Conservation (phyloP, 1,140 invertebrate species). For the Leptinotarsa lineolata region DNA sequence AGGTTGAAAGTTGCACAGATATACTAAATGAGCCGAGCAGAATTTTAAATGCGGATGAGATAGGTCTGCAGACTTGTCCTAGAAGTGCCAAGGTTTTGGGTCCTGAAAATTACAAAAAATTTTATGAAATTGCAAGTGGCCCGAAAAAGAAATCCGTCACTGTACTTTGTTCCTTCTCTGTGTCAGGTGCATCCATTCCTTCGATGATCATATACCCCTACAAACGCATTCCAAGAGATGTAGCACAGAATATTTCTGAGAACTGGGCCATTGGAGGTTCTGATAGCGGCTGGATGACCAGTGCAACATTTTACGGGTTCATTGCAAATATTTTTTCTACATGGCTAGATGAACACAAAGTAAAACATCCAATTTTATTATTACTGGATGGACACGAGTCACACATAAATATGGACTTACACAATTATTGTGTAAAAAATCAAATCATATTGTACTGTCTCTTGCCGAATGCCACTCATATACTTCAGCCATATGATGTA, state of each 20-base stretch:
- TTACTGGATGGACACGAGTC: slow-evolving; percentile 57
- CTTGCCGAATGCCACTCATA: slow-evolving; percentile 53
- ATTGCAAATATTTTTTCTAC: slow-evolving; percentile 52
- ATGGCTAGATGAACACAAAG: slow-evolving; percentile 40
- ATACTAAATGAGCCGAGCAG: slow-evolving; percentile 34
- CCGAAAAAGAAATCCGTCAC: not conserved
- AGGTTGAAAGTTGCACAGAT: not conserved
- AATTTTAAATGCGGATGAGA: slow-evolving; percentile 54
- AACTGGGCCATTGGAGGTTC: slow-evolving; percentile 22
- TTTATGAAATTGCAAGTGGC: not conserved
- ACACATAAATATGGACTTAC: slow-evolving; percentile 50
- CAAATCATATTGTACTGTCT: slow-evolving; percentile 54
- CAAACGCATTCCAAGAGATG: not conserved
- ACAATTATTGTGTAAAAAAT: slow-evolving; percentile 53
- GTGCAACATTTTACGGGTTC: slow-evolving; percentile 56
- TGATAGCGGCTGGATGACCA: slow-evolving; percentile 56
- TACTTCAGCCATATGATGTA: slow-evolving; percentile 55
- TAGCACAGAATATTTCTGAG: not conserved
- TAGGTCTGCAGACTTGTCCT: slow-evolving; percentile 5
- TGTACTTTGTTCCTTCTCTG: not conserved
- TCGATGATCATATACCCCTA: not conserved
- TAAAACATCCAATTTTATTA: slow-evolving; percentile 51
- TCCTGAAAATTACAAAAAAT: not conserved
- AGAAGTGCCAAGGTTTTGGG: not conserved
- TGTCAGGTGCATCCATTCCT: not conserved